These are phyloP conservation scores for Halocynthia aurantium DNA, from an alignment of 23 tunicate genomes.

Conservation along the genomic window DNA sequence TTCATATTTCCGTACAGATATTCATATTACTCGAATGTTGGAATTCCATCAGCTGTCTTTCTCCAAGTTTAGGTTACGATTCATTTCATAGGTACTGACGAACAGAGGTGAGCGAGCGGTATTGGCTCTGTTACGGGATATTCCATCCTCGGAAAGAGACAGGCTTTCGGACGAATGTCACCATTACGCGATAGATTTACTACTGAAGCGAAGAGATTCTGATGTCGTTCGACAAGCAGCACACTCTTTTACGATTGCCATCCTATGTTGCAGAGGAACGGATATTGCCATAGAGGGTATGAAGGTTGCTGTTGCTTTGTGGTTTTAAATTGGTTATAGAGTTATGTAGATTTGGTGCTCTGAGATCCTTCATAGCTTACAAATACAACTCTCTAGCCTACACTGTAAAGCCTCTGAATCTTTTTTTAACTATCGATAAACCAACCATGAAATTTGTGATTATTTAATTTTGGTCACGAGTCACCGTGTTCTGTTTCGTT, in stretches of 20 bases:
- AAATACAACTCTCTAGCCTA: no score
- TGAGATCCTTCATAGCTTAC: no score
- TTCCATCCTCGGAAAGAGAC: slow-evolving; percentile 58
- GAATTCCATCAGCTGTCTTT: neutral
- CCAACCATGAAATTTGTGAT: no score
- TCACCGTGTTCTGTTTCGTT: no score
- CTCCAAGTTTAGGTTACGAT: neutral
- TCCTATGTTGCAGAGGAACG: slow-evolving; percentile 57
- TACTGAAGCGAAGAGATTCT: slow-evolving; percentile 30
- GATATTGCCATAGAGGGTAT: slow-evolving; percentile 65
- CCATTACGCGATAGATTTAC: slow-evolving; percentile 40
- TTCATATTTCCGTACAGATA: neutral
- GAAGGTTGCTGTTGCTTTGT: neutral
- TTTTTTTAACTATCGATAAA: no score
- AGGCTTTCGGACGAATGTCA: slow-evolving; percentile 48
- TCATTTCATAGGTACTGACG: slow-evolving; percentile 23
- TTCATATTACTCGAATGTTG: neutral
- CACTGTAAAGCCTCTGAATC: no score
- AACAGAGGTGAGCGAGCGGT: slow-evolving; percentile 49
- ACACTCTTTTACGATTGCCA: slow-evolving; percentile 56
- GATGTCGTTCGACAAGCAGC: slow-evolving; percentile 37
- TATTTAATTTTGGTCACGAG: no score
- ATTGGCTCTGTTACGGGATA: slow-evolving; percentile 49
- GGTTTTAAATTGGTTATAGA: no score
- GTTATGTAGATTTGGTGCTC: no score